Evolutionary conservation across 2,888 invertebrate genomes (phyloP).

Genomic region (Tipula unca): DNA sequence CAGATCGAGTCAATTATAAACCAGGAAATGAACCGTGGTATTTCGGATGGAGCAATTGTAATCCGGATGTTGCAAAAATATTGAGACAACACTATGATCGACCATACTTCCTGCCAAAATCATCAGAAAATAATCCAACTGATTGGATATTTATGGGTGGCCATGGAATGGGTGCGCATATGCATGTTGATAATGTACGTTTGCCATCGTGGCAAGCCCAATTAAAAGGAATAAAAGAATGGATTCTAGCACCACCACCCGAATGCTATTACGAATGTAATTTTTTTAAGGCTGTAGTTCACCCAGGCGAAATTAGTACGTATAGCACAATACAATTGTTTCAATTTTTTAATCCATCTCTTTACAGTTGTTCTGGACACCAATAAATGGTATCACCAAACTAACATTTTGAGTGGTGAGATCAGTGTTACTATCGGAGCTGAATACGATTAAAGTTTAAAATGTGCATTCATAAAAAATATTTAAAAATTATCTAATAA

Average conservation of each 20-base stretch:
- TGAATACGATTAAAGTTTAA: conserved; percentile 69
- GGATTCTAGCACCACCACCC: conserved; percentile 86
- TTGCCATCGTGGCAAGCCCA: conserved; percentile 98
- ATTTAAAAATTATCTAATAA: background rate
- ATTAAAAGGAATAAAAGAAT: conserved; percentile 76
- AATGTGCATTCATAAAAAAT: background rate
- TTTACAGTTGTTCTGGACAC: conserved; percentile 84
- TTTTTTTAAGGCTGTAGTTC: conserved; percentile 50
- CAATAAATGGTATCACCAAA: conserved; percentile 93
- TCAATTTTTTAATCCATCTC: conserved; percentile 23
- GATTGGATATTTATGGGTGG: conserved; percentile 99
- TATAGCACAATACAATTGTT: conserved; percentile 17
- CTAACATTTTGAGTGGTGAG: conserved; percentile 73
- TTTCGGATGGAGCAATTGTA: conserved; percentile 88
- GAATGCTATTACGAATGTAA: conserved; percentile 78
- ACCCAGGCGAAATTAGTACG: conserved; percentile 84
- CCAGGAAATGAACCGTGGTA: conserved; percentile 47
- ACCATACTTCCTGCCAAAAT: conserved; percentile 82
- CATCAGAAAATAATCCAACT: conserved; percentile 79
- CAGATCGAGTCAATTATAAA: conserved; percentile 51
- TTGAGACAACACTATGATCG: conserved; percentile 69
- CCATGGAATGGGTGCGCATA: conserved; percentile 86
- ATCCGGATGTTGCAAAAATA: conserved; percentile 66
- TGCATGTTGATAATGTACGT: conserved; percentile 93
- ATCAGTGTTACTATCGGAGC: conserved; percentile 95